Evolutionary conservation across 23 tunicate species (phyloP).

Genomic region (Oikopleura vanhoeffeni): DNA sequence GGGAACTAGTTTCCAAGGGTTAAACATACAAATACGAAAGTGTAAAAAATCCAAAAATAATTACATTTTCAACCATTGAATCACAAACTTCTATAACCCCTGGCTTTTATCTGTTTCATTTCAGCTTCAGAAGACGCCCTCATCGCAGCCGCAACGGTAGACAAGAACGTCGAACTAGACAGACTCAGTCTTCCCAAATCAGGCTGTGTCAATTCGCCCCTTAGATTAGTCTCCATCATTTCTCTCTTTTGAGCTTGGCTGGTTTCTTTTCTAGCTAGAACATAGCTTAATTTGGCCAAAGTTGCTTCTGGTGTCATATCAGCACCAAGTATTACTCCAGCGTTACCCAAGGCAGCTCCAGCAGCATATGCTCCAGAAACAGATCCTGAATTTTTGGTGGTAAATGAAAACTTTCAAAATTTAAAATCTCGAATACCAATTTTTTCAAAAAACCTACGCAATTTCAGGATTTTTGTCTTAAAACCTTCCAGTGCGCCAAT

Average conservation of each 20-base stretch:
- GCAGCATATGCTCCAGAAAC: slow-evolving; percentile 24
- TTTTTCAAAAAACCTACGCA: too few species aligned
- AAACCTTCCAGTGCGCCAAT: too few species aligned
- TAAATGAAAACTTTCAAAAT: too few species aligned
- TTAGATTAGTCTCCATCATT: slow-evolving; percentile 17
- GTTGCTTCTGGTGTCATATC: slow-evolving; percentile 32
- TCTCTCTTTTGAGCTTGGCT: neutral
- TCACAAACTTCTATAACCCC: too few species aligned
- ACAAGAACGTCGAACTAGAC: neutral
- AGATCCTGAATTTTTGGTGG: slow-evolving; percentile 2
- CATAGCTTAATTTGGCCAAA: slow-evolving; percentile 24
- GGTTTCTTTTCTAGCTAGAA: slow-evolving; percentile 11
- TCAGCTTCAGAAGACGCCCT: neutral
- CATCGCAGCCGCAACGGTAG: neutral
- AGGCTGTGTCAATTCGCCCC: slow-evolving; percentile 24
- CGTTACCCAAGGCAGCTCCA: slow-evolving; percentile 21
- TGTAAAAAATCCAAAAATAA: neutral
- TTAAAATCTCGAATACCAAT: too few species aligned
- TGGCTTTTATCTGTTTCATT: neutral
- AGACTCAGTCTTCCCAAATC: neutral
- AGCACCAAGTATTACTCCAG: slow-evolving; percentile 18
- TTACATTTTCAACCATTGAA: too few species aligned
- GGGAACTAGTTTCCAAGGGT: too few species aligned
- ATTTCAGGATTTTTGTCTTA: too few species aligned
- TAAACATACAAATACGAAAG: too few species aligned